phyloP scores from a whole-genome alignment of 1,140 invertebrate species.

The Drosophila neocordata region DNA sequence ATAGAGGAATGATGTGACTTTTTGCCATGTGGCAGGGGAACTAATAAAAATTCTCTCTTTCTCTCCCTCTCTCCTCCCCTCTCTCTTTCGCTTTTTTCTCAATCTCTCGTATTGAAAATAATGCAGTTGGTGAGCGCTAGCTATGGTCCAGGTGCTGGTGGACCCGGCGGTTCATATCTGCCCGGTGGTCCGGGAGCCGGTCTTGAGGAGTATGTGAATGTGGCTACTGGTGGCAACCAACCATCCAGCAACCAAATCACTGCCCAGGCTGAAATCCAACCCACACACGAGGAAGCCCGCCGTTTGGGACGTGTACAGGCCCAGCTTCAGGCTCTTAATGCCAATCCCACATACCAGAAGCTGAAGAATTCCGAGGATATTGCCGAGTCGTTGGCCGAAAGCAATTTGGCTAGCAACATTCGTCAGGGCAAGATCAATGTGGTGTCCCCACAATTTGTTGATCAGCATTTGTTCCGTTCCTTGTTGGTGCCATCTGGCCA shows the following conservation, averaged over 20 bases:
- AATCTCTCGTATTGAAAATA: slow-evolving; percentile 2
- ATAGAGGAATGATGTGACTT: too few species aligned
- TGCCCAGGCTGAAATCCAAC: slow-evolving; percentile 69
- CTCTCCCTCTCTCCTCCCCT: slow-evolving; percentile 8
- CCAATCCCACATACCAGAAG: slow-evolving; percentile 72
- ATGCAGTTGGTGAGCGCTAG: slow-evolving; percentile 67
- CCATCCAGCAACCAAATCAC: slow-evolving; percentile 61
- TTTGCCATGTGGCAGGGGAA: background rate
- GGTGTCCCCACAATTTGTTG: slow-evolving; percentile 75
- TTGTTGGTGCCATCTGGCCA: slow-evolving; percentile 74
- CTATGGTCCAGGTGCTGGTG: slow-evolving; percentile 52
- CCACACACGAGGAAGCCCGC: slow-evolving; percentile 62
- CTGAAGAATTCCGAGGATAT: slow-evolving; percentile 79
- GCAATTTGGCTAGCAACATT: slow-evolving; percentile 74
- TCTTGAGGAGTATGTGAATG: slow-evolving; percentile 75
- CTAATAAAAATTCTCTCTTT: slow-evolving; percentile 1
- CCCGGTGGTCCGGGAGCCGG: slow-evolving; percentile 50
- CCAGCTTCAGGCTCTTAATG: slow-evolving; percentile 72
- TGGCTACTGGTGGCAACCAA: slow-evolving; percentile 62
- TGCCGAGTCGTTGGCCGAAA: slow-evolving; percentile 72
- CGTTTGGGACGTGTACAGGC: slow-evolving; percentile 72
- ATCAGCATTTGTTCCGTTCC: slow-evolving; percentile 75
- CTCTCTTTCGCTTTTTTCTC: slow-evolving; percentile 5
- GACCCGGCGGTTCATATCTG: slow-evolving; percentile 45
- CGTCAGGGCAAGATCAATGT: slow-evolving; percentile 79